phyloP scores from a whole-genome alignment of 2,797 vertebrate genomes.

The Trematomus bernacchii region DNA sequence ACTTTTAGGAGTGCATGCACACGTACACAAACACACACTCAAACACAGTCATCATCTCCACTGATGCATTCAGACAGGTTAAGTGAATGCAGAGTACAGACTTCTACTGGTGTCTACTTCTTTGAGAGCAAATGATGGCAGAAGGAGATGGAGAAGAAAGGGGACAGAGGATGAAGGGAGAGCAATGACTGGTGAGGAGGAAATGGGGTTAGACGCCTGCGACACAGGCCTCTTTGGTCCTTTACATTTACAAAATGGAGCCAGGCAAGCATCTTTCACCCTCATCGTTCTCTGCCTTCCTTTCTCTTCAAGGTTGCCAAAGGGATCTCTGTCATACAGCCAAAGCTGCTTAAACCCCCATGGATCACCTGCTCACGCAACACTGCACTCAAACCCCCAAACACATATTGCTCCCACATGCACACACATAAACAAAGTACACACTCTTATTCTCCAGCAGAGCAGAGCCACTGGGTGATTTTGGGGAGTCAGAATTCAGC shows the following conservation, averaged over 20 bases:
- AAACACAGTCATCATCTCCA: background rate
- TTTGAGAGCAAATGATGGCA: conserved; percentile 29
- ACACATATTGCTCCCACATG: conserved; percentile 21
- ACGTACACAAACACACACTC: background rate
- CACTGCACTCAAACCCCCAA: conserved; percentile 6
- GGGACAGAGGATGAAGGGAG: conserved; percentile 15
- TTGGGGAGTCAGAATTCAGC: conserved; percentile 14
- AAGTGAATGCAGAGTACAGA: conserved; percentile 23
- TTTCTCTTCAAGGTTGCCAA: conserved; percentile 26
- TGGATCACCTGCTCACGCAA: conserved; percentile 52
- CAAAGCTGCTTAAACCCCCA: conserved; percentile 24
- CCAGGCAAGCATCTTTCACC: conserved; percentile 24
- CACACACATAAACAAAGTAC: conserved; percentile 5
- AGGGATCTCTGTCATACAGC: conserved; percentile 31
- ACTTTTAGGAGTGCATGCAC: background rate
- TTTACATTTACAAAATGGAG: conserved; percentile 33
- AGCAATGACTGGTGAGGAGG: conserved; percentile 23
- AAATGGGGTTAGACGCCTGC: conserved; percentile 30
- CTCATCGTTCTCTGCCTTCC: background rate
- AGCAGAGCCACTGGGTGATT: background rate
- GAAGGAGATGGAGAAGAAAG: background rate
- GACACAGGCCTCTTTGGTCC: conserved; percentile 32
- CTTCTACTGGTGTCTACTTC: conserved; percentile 22
- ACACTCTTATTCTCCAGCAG: background rate
- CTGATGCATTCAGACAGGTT: conserved; percentile 26